phyloP scores from a whole-genome alignment of 2,113 vertebrate genomes.

The Nycticorax nycticorax region DNA sequence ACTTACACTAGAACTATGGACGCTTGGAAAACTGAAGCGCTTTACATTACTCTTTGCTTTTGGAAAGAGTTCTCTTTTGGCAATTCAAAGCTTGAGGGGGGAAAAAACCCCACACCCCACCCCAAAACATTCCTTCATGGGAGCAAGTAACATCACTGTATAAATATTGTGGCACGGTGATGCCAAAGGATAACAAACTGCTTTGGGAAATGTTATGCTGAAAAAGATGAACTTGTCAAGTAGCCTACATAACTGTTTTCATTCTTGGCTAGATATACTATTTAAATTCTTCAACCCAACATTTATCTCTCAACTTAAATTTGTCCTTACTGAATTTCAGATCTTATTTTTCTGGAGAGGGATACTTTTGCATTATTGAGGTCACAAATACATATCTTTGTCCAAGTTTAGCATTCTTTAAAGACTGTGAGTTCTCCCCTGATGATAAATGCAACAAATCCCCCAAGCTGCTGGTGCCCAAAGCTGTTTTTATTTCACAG shows the following conservation, averaged over 20 bases:
- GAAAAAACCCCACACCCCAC: rapidly evolving
- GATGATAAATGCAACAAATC: not conserved
- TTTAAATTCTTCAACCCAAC: not conserved
- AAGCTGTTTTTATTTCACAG: not conserved
- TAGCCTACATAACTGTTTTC: not conserved
- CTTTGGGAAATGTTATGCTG: not conserved
- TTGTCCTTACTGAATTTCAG: not conserved
- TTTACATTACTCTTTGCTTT: not conserved
- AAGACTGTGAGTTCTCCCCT: not conserved
- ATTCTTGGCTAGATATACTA: not conserved
- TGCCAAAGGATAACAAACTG: not conserved
- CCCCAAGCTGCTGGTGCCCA: not conserved
- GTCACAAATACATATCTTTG: not conserved
- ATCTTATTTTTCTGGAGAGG: not conserved
- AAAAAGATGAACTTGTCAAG: not conserved
- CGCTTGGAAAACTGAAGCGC: not conserved
- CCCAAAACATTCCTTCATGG: not conserved
- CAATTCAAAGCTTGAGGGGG: not conserved
- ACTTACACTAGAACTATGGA: not conserved
- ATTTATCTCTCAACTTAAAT: not conserved
- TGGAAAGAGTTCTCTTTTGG: not conserved
- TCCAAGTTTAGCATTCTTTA: not conserved
- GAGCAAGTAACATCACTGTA: not conserved
- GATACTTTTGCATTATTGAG: not conserved
- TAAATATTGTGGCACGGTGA: not conserved